Conservation (phyloP, 2,797 vertebrate genomes). For the Polyboroides typus region DNA sequence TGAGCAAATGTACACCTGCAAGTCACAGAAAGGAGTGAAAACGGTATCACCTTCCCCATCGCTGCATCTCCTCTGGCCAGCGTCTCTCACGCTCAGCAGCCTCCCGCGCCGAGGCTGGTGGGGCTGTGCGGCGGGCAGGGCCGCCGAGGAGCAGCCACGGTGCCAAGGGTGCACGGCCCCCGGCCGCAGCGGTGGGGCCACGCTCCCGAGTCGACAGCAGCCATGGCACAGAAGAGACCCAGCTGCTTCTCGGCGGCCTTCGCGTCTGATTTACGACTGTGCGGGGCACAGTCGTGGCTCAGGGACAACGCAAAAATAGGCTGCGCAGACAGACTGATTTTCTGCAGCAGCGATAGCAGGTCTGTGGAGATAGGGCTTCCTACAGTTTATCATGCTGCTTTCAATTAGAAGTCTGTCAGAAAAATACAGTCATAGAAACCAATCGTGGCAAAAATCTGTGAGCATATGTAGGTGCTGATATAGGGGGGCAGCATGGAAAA, state of each 20-base stretch:
- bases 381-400: not conserved
- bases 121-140: not conserved
- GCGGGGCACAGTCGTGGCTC: not conserved
- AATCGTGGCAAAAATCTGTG: not conserved
- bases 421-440: not conserved
- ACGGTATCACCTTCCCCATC: accelerated
- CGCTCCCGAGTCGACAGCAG: accelerated
- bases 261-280: accelerated
- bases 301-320: not conserved
- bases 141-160: accelerated
- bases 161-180: accelerated
- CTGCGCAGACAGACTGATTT: not conserved
- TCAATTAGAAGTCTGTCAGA: not conserved
- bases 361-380: not conserved
- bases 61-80: accelerated
- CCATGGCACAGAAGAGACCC: not conserved
- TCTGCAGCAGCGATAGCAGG: not conserved
- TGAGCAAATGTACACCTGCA: not conserved
- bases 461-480: not conserved
- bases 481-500: not conserved
- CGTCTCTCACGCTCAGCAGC: accelerated
- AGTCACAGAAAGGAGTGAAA: not conserved
- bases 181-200: accelerated
- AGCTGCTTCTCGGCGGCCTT: not conserved
- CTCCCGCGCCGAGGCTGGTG: not conserved